These are phyloP conservation scores for Eupeodes luniger DNA, from an alignment of 2,888 invertebrate genomes.

Conservation along the genomic window DNA sequence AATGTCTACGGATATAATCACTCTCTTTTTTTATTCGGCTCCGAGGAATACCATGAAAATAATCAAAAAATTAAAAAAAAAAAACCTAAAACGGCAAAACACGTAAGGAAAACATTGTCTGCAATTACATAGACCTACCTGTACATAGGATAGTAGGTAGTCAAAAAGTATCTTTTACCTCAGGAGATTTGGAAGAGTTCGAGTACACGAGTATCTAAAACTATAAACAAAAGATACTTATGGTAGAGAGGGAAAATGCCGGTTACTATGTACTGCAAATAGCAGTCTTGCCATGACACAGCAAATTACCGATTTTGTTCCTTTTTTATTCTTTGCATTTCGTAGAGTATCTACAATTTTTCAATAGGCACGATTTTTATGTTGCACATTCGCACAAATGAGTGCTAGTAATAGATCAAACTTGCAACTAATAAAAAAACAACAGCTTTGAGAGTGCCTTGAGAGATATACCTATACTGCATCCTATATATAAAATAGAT, in stretches of 20 bases:
- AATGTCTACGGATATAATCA: slow-evolving; percentile 40
- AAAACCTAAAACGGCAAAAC: slow-evolving; percentile 22
- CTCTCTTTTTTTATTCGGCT: neutral
- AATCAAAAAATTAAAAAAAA: slow-evolving; percentile 11
- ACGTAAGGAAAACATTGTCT: slow-evolving; percentile 68
- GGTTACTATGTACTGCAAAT: slow-evolving; percentile 63
- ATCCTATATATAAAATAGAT: slow-evolving; percentile 6
- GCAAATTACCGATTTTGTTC: slow-evolving; percentile 72
- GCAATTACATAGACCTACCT: slow-evolving; percentile 73
- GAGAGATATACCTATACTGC: slow-evolving; percentile 39
- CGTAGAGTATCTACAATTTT: slow-evolving; percentile 58
- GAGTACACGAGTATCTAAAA: neutral
- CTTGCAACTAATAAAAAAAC: slow-evolving; percentile 37
- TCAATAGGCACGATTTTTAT: slow-evolving; percentile 74
- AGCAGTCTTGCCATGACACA: slow-evolving; percentile 72
- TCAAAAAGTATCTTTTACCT: slow-evolving; percentile 54
- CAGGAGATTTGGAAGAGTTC: neutral
- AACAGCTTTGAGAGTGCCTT: slow-evolving; percentile 57
- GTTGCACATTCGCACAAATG: slow-evolving; percentile 50
- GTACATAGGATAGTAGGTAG: slow-evolving; percentile 9
- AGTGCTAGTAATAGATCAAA: slow-evolving; percentile 69
- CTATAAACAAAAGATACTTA: neutral
- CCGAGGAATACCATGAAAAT: neutral
- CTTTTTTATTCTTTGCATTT: slow-evolving; percentile 18
- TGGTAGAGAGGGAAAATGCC: slow-evolving; percentile 45